Conservation (phyloP, 1,140 invertebrate species). For the Eriocheir sinensis region DNA sequence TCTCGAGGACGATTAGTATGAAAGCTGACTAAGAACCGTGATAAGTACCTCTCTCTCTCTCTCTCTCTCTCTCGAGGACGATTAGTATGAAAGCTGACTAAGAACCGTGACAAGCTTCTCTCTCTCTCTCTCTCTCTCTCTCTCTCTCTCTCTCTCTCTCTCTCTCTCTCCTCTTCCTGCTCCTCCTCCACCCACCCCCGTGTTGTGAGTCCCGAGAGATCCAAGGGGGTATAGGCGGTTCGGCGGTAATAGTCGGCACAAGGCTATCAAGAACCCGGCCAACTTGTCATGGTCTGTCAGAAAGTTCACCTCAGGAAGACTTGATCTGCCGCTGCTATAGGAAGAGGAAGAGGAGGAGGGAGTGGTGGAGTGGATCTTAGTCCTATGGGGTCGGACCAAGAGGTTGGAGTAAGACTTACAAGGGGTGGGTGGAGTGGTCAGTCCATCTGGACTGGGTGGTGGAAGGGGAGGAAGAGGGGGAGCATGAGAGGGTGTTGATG, state of each 20-base stretch:
- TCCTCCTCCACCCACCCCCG: no score
- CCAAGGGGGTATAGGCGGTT: neutral
- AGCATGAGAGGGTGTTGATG: no score
- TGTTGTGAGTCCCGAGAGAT: neutral
- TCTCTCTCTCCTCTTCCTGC: no score
- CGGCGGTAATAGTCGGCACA: neutral
- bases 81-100: no score
- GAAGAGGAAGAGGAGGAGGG: neutral
- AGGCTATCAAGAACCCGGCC: neutral
- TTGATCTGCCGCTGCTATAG: neutral
- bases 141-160: no score
- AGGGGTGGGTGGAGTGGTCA: neutral
- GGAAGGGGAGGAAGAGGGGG: no score
- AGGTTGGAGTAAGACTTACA: neutral
- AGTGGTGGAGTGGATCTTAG: neutral
- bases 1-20: no score
- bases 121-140: no score
- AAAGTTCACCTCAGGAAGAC: constrained; percentile 14
- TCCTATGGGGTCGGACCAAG: neutral
- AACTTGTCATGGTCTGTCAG: constrained; percentile 6
- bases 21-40: no score
- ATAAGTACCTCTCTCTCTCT: neutral
- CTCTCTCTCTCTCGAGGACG: constrained; percentile 3
- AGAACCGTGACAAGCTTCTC: no score
- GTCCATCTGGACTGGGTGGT: no score